Percentiles rank a stretch among this genome's conserved stretches.
phyloP scores from a whole-genome alignment of 2,888 invertebrate species.

The Panorpa germanica region DNA sequence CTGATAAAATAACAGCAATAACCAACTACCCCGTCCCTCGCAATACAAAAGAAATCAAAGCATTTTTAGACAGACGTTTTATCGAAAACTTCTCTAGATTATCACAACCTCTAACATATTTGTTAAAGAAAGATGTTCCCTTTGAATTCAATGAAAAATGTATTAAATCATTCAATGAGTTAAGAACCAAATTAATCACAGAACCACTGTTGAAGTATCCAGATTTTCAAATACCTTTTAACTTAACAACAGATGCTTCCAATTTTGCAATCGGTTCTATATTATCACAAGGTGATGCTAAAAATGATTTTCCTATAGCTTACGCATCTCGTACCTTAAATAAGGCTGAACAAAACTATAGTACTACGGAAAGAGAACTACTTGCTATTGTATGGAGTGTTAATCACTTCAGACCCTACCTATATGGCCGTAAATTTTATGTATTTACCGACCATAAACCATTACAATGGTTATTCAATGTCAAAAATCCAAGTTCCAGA shows the following conservation, averaged over 20 bases:
- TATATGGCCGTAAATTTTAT: conserved; percentile 12
- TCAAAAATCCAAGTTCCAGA: conserved; percentile 10
- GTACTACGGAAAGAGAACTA: conserved; percentile 12
- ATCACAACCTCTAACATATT: conserved; percentile 14
- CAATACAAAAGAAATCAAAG: conserved; percentile 12
- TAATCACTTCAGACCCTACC: conserved; percentile 12
- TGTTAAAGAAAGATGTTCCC: conserved; percentile 11
- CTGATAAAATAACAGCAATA: conserved; percentile 12
- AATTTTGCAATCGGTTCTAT: conserved; percentile 10
- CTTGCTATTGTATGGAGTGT: conserved; percentile 11
- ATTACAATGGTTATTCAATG: conserved; percentile 9
- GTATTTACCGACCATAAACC: conserved; percentile 12
- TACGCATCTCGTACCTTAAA: conserved; percentile 10
- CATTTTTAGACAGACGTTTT: conserved; percentile 17
- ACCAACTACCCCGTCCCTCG: conserved; percentile 12
- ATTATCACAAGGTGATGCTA: conserved; percentile 7
- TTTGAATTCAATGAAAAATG: conserved; percentile 12
- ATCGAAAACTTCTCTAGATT: conserved; percentile 14
- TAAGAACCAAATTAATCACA: no score
- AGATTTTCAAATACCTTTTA: conserved; percentile 11
- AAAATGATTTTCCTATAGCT: no score
- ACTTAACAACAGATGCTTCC: conserved; percentile 11
- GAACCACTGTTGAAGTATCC: conserved; percentile 11
- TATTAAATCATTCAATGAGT: conserved; percentile 7
- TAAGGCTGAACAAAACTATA: conserved; percentile 8